Conservation (phyloP, 2,797 vertebrate species). For the Adelosebastes latens region DNA sequence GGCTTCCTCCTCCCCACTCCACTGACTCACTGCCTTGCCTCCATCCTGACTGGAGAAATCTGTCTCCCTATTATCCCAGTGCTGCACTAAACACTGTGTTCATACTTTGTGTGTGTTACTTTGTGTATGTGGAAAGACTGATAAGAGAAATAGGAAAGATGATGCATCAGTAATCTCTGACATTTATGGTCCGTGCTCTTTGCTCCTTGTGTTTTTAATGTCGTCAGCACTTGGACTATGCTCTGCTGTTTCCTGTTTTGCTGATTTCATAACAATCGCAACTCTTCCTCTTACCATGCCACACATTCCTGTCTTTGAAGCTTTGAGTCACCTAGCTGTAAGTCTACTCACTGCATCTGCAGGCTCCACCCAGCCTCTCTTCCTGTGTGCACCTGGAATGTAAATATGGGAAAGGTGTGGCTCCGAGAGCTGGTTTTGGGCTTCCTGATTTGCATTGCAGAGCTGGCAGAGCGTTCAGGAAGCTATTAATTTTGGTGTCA, state of each 20-base stretch:
- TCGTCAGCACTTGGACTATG: constrained; percentile 68
- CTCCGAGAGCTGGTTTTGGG: constrained; percentile 12
- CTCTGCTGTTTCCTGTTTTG: constrained; percentile 26
- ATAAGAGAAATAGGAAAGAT: not conserved
- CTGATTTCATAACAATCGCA: constrained; percentile 35
- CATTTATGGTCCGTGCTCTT: constrained; percentile 42
- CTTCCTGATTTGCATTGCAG: constrained; percentile 59
- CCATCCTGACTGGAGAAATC: constrained; percentile 43
- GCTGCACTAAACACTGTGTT: constrained; percentile 7
- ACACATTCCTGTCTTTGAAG: not conserved
- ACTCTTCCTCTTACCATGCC: constrained; percentile 5
- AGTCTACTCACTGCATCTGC: constrained; percentile 11
- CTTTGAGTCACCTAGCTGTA: constrained; percentile 22
- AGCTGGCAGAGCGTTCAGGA: constrained; percentile 10
- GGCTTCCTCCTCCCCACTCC: constrained; percentile 62
- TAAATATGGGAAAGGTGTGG: constrained; percentile 73
- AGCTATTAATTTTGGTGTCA: constrained; percentile 1
- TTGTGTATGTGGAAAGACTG: not conserved
- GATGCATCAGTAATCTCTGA: constrained; percentile 22
- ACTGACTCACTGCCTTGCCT: constrained; percentile 47
- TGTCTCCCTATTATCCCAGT: constrained; percentile 12
- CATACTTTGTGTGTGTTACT: not conserved
- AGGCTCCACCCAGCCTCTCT: constrained; percentile 33
- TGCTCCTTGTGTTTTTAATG: constrained; percentile 7
- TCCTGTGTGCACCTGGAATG: constrained; percentile 60